Conservation (phyloP, 2,113 vertebrate species). For the Osmerus eperlanus region DNA sequence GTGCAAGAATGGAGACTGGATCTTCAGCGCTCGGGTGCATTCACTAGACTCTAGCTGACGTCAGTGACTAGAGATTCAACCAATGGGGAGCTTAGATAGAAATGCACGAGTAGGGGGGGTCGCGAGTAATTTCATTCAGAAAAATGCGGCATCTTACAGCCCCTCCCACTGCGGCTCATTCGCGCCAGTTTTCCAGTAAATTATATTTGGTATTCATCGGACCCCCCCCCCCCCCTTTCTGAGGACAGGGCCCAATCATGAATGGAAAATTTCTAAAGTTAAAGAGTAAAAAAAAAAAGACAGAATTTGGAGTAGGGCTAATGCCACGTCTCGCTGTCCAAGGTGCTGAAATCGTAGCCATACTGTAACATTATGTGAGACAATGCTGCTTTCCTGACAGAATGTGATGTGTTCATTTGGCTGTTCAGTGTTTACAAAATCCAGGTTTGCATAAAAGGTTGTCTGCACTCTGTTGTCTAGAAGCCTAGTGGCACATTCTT, state of each 20-base stretch:
- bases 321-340: slow-evolving; percentile 54
- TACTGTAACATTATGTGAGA: slow-evolving; percentile 31
- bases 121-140: slow-evolving; percentile 79
- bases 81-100: slow-evolving; percentile 45
- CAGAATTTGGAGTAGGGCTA: not conserved
- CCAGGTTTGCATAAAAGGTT: too few relatives aligned
- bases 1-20: slow-evolving; percentile 53
- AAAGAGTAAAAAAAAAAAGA: not conserved
- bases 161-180: slow-evolving; percentile 76
- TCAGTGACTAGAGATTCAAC: slow-evolving; percentile 61
- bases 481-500: too few relatives aligned
- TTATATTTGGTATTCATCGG: slow-evolving; percentile 13
- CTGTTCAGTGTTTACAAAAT: not conserved
- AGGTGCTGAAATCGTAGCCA: slow-evolving; percentile 65
- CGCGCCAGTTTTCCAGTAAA: slow-evolving; percentile 47
- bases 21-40: slow-evolving; percentile 45
- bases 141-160: slow-evolving; percentile 76
- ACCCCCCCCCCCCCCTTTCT: not conserved
- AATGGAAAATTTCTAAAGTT: not conserved
- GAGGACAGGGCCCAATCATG: too few relatives aligned
- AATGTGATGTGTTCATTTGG: not conserved
- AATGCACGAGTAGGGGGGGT: slow-evolving; percentile 28
- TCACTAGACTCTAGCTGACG: slow-evolving; percentile 66
- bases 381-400: not conserved
- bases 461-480: too few relatives aligned